A percentile compares a stretch with the other conserved stretches of the same genome.
Conservation (phyloP, 2,797 vertebrate genomes). For the Liasis olivaceus region DNA sequence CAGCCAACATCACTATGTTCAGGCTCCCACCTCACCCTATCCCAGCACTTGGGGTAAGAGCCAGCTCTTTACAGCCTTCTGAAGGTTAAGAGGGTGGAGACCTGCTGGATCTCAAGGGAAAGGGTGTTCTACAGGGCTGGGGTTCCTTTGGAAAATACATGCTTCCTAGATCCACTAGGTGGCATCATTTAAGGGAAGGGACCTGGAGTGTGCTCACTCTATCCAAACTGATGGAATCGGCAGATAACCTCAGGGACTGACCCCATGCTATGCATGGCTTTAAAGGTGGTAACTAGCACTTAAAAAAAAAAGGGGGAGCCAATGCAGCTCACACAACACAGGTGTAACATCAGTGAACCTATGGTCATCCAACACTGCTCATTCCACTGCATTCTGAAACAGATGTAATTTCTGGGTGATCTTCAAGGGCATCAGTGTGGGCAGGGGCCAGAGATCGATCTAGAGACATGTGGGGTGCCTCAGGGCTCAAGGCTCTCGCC, state of each 20-base stretch:
- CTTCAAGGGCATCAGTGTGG: neutral
- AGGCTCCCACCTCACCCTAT: neutral
- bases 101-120: neutral
- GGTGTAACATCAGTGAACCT: neutral
- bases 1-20: neutral
- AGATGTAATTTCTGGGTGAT: neutral
- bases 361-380: neutral
- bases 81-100: neutral
- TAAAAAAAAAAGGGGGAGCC: neutral
- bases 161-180: neutral
- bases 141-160: neutral
- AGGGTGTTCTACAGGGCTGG: neutral
- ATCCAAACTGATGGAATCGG: neutral
- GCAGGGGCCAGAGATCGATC: neutral
- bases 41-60: neutral
- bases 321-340: neutral
- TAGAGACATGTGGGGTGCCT: neutral
- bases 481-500: neutral
- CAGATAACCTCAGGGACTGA: neutral
- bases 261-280: neutral
- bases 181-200: neutral
- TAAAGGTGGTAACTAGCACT: neutral
- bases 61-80: neutral
- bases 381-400: neutral
- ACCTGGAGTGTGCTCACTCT: neutral